These are phyloP conservation scores for Pristionchus fissidentatus DNA, from an alignment of 2,888 invertebrate genomes.

Conservation along the genomic window DNA sequence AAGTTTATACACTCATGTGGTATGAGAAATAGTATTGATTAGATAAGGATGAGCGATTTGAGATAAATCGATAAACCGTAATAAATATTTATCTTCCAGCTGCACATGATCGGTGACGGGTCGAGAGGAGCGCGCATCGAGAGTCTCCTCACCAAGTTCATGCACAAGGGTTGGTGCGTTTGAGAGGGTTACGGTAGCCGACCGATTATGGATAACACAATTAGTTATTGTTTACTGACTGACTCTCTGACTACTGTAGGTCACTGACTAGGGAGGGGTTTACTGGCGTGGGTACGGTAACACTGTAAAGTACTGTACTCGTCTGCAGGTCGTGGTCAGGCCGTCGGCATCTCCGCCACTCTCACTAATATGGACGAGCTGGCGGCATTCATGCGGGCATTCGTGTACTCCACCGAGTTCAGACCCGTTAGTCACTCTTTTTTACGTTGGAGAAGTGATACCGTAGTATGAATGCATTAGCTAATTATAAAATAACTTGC, in stretches of 20 bases:
- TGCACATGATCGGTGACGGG: conserved; percentile 89
- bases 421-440: conserved; percentile 81
- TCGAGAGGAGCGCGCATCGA: conserved; percentile 90
- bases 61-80: background rate
- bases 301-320: background rate
- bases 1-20: too few species aligned
- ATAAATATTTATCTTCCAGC: conserved; percentile 67
- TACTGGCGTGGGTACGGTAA: background rate
- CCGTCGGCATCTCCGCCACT: conserved; percentile 97
- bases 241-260: background rate
- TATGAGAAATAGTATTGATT: too few species aligned
- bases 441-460: background rate
- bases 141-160: conserved; percentile 86
- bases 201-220: background rate
- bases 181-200: background rate
- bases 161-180: conserved; percentile 73
- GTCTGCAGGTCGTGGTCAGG: conserved; percentile 81
- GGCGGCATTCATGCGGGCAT: conserved; percentile 85
- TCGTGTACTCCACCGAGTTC: conserved; percentile 88
- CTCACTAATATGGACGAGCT: conserved; percentile 91
- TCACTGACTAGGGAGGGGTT: background rate
- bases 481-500: background rate
- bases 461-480: background rate
- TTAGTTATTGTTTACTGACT: background rate
- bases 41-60: conserved; percentile 39